Base-by-base conservation (phyloP, 2,113 vertebrate genomes). In the Fregetta grallaria region DNA sequence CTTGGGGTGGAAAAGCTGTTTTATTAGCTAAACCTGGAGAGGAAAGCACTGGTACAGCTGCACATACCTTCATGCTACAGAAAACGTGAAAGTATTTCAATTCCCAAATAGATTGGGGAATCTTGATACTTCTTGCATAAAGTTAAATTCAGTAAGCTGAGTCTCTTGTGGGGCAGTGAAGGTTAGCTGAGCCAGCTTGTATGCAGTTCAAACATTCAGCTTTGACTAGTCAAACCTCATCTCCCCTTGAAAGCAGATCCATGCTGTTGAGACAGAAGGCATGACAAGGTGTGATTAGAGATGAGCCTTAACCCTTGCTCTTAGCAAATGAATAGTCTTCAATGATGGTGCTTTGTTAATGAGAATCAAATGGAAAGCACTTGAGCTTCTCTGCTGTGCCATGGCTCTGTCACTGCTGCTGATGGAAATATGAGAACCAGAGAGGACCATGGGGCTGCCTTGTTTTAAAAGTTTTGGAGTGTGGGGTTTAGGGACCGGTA, bases 371-470 rank as follows among this genome's bases (percentile, higher is more conserved):
- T 32, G 66, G 29, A 86, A 74, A 68, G 16, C 67, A 18, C 44
- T 72, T 36, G 25, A 52, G 40, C 7, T 50, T 59, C 44, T 26
- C 7, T 18, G 62, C 49, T 67, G 59, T 68, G 90, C 49, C 8
- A 0, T 11, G 36, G 58, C 47, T 76, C 47, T 55, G 52, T n/a
- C 27, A 15, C 61, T 78, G 26, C 1, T 88, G 55, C 25, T 59
- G 55, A n/a, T 78, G 62, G 47, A 62, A 66, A 47, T 9, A 4
- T 0, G 29, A 52, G 65, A 79, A 47, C 4, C 4, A 5, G 14
- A 2, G 50, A n/a, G 16, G 8, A 12, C 26, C 4, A 7, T 10
- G 21, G 14, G 58, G 34, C 4, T 4, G 17, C 14, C 3, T 0
- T 9, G 4, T 40, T 50, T 42, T 30, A 59, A 72, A 86, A 7